These are phyloP conservation scores for Lepilemur septentrionalis DNA, from an alignment of 2,797 vertebrate species.

Conservation along the genomic window DNA sequence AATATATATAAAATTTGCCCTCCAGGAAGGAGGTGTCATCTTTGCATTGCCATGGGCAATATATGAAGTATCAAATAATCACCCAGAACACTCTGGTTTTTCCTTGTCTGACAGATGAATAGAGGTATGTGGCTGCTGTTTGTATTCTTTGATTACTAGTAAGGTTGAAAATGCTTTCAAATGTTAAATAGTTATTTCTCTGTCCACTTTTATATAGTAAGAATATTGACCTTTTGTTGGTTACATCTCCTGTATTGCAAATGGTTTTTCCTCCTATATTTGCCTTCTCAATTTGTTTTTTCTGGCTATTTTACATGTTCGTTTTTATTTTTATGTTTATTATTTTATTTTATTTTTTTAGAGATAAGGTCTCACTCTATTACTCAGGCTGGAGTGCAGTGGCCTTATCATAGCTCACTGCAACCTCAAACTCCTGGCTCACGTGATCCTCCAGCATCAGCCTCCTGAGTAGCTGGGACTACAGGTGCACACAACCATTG, in stretches of 20 bases:
- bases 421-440: background rate
- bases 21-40: background rate
- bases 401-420: background rate
- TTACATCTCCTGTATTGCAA: background rate
- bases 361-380: background rate
- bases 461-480: background rate
- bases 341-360: background rate
- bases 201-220: background rate
- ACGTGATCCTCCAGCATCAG: background rate
- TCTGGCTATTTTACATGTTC: background rate
- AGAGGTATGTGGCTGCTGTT: background rate
- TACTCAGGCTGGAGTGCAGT: background rate
- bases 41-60: background rate
- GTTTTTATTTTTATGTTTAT: background rate
- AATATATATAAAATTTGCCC: background rate
- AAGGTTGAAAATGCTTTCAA: background rate
- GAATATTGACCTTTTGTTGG: background rate
- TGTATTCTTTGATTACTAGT: background rate
- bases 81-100: background rate
- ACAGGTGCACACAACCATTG: background rate
- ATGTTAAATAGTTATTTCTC: background rate
- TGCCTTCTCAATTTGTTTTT: conserved; percentile 9
- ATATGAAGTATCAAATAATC: background rate
- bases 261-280: background rate
- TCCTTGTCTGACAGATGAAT: conserved; percentile 18